A percentile compares a stretch with the other conserved stretches of the same genome.
Conservation (phyloP, 1,140 invertebrate species). For the Halictus rubicundus region DNA sequence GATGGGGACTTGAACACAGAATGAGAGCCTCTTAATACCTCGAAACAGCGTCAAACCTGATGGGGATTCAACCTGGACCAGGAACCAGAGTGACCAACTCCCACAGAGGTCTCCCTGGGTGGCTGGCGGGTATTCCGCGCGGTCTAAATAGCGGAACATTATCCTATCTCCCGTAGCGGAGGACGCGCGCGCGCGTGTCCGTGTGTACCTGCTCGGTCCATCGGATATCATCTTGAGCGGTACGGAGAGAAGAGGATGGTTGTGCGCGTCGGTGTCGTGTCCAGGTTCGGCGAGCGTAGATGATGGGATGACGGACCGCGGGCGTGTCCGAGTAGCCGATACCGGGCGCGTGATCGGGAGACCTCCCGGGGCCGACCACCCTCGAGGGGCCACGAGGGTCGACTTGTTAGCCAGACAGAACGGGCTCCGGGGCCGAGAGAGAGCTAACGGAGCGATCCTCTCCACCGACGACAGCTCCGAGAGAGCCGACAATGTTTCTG, state of each 20-base stretch:
- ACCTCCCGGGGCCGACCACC: slow-evolving; percentile 76
- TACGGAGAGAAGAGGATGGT: slow-evolving; percentile 14
- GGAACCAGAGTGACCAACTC: neutral
- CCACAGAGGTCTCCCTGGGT: slow-evolving; percentile 53
- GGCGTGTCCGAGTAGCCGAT: slow-evolving; percentile 75
- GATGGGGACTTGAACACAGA: too few species aligned
- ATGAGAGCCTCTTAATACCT: too few species aligned
- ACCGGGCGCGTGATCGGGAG: slow-evolving; percentile 73
- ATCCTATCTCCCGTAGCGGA: slow-evolving; percentile 58
- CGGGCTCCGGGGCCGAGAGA: slow-evolving; percentile 35
- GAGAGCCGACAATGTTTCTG: slow-evolving; percentile 60
- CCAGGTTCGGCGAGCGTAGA: slow-evolving; percentile 62
- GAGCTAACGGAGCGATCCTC: slow-evolving; percentile 67
- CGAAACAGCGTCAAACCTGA: too few species aligned
- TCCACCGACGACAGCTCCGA: slow-evolving; percentile 51
- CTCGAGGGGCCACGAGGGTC: slow-evolving; percentile 74
- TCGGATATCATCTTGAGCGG: slow-evolving; percentile 23
- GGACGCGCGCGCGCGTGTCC: slow-evolving; percentile 8
- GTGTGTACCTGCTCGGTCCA: slow-evolving; percentile 36
- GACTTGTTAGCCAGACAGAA: slow-evolving; percentile 74
- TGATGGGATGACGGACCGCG: slow-evolving; percentile 76
- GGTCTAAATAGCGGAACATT: slow-evolving; percentile 64
- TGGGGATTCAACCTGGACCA: neutral
- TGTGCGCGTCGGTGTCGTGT: slow-evolving; percentile 57
- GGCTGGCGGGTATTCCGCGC: slow-evolving; percentile 48